A percentile compares a stretch with the other conserved stretches of the same genome.
Evolutionary conservation across 2,888 invertebrate species (phyloP).

Genomic region (Cosmia pyralina): DNA sequence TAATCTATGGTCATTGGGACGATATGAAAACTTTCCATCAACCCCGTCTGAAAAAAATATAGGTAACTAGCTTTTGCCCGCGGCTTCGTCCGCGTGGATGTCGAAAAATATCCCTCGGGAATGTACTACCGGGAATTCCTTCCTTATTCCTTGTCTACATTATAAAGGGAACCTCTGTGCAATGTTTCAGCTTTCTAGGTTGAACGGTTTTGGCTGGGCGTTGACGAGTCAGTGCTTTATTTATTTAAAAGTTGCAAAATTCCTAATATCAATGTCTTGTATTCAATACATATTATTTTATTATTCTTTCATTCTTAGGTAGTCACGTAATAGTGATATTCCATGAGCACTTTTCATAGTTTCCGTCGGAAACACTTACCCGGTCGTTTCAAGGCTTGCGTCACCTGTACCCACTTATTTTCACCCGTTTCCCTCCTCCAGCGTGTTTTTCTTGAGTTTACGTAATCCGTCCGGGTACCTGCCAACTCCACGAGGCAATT

Average conservation of each 20-base stretch:
- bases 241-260: background rate
- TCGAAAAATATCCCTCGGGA: too few relatives aligned
- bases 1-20: background rate
- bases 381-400: slow-evolving; percentile 48
- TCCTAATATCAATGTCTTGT: background rate
- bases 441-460: slow-evolving; percentile 65
- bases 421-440: slow-evolving; percentile 48
- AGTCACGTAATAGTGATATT: slow-evolving; percentile 20
- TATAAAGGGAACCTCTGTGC: too few relatives aligned
- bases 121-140: too few relatives aligned
- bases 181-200: too few relatives aligned
- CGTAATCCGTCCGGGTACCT: slow-evolving; percentile 56
- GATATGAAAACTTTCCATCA: background rate
- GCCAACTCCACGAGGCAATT: slow-evolving; percentile 69
- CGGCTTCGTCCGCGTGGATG: too few relatives aligned
- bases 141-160: too few relatives aligned
- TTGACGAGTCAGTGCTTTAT: too few relatives aligned
- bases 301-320: background rate
- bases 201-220: too few relatives aligned
- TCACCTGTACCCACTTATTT: slow-evolving; percentile 68
- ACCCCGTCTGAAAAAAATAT: background rate
- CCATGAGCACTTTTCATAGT: slow-evolving; percentile 22
- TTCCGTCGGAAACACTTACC: slow-evolving; percentile 54
- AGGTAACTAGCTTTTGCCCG: too few relatives aligned
- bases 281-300: background rate